Base-by-base conservation (phyloP, 2,113 vertebrate genomes). In the Perca schrenkii region DNA sequence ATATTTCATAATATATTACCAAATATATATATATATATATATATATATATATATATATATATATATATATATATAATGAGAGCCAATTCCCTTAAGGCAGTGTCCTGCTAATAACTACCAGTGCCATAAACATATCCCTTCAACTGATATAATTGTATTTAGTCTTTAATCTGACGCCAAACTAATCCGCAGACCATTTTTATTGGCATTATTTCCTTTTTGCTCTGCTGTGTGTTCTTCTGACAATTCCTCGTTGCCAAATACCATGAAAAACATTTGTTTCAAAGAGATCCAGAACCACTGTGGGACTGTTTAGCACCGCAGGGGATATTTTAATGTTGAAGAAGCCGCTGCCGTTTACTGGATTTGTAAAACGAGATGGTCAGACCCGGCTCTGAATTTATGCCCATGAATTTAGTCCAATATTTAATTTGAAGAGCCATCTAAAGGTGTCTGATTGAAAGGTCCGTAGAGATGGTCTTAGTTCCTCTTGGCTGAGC, bases 401-500 rank as follows among this genome's bases (percentile, higher is more conserved):
- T 80, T 74, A 79, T 46, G n/a, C 43, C 31, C 6, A 19, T 69
- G n/a, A 66, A 80, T 88, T 86, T 76, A 63, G 34, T 71, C 11
- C 12, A 12, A 80, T 67, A 71, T 87, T 89, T 64, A 72, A 79
- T 84, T 83, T 71, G 58, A 64, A 79, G 6, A 77, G 28, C 47
- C 66, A 76, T 86, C 70, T 76, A 73, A 89, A 80, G 71, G 74
- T 73, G 63, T 66, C 74, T 88, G 91, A 92, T 81, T 88, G 90
- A 89, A 91, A 60, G 86, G 76, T 87, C 82, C 34, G 6, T 54
- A 40, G 76, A 85, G 76, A 88, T 90, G 63, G 65, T 83, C 82
- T 90, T 79, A 80, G 86, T 88, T 93, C 72, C 84, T 86, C 88
- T 88, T 74, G 86, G 77, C 73, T 84, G 79, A 84, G 80, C 77